Conservation (phyloP, 2,113 vertebrate genomes). For the Eurypyga helias region DNA sequence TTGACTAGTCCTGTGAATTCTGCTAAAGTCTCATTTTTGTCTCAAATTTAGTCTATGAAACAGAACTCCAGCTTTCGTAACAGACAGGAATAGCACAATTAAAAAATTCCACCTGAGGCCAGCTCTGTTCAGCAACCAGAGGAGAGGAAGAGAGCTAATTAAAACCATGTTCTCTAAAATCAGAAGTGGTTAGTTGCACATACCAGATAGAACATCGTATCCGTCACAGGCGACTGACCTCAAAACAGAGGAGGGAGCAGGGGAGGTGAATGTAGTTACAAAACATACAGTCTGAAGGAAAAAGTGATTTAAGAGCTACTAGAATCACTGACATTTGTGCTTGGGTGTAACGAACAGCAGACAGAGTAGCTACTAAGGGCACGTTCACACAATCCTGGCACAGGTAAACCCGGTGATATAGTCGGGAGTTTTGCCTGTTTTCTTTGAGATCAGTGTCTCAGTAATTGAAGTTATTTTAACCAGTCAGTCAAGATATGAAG, state of each 20-base stretch:
- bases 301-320: not conserved
- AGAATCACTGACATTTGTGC: not conserved
- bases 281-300: constrained; percentile 5
- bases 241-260: constrained; percentile 2
- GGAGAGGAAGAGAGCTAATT: constrained; percentile 46
- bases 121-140: constrained; percentile 3
- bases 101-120: constrained; percentile 56
- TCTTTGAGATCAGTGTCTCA: not conserved
- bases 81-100: constrained; percentile 12
- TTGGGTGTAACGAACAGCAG: constrained; percentile 5
- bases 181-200: constrained; percentile 4
- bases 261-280: not conserved
- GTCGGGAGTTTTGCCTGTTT: not conserved
- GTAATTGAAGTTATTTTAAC: constrained; percentile 26
- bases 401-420: not conserved
- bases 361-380: not conserved
- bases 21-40: not conserved
- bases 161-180: constrained; percentile 44
- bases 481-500: not conserved
- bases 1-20: not conserved
- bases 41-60: not conserved
- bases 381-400: not conserved
- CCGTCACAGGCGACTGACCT: constrained; percentile 11
- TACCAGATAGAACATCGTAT: constrained; percentile 1
- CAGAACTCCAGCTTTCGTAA: not conserved